Evolutionary conservation across 2,797 vertebrate genomes (phyloP).

Genomic region (Tympanoctomys barrerae): DNA sequence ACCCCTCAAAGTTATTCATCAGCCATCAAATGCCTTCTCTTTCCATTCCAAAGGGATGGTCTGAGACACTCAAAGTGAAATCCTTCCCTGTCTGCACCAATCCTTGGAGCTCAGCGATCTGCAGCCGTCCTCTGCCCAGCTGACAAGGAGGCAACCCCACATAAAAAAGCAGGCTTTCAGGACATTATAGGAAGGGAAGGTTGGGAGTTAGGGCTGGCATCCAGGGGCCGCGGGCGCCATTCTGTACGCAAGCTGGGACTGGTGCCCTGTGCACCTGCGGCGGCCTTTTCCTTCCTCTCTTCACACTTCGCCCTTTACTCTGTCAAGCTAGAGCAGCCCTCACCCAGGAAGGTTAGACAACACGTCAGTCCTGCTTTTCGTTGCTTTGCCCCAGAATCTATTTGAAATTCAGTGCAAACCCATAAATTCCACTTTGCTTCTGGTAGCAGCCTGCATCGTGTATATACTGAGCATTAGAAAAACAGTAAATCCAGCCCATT

Average conservation of each 20-base stretch:
- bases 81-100: neutral
- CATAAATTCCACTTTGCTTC: constrained; percentile 73
- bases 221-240: rapidly evolving
- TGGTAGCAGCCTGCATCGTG: constrained; percentile 52
- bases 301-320: neutral
- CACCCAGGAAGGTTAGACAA: neutral
- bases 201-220: neutral
- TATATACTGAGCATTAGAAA: constrained; percentile 71
- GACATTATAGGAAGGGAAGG: neutral
- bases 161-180: neutral
- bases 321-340: neutral
- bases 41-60: neutral
- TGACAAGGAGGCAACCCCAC: neutral
- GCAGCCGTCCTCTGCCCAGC: neutral
- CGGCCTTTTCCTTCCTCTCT: neutral
- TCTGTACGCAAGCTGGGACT: rapidly evolving
- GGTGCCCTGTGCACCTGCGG: rapidly evolving
- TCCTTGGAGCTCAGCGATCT: neutral
- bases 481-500: constrained; percentile 80
- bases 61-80: neutral
- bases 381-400: neutral
- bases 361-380: neutral
- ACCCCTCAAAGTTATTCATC: too few relatives aligned
- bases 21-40: neutral
- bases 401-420: constrained; percentile 66